A percentile compares a stretch with the other conserved stretches of the same genome.
These are phyloP conservation scores for Neopipo cinnamomea DNA, from an alignment of 2,113 vertebrate species.

Conservation along the genomic window DNA sequence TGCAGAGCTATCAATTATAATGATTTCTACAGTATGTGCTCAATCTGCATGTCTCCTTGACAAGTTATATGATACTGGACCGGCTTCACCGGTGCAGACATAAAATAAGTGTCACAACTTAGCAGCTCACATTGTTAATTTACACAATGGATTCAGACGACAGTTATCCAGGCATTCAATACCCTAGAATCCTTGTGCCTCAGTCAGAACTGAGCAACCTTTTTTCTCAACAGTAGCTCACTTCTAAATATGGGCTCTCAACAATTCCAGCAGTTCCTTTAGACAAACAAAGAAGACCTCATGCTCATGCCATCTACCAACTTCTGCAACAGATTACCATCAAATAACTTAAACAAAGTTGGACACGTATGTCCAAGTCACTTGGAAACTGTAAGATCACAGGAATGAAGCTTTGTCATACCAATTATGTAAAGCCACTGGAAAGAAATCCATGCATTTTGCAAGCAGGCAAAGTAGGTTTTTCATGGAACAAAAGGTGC, in stretches of 20 bases:
- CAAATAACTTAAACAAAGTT: slow-evolving; percentile 65
- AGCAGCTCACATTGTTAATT: not conserved
- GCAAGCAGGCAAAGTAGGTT: slow-evolving; percentile 43
- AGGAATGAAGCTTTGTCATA: slow-evolving; percentile 67
- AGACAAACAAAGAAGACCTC: slow-evolving; percentile 41
- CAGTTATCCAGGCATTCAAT: slow-evolving; percentile 12
- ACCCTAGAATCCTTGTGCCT: not conserved
- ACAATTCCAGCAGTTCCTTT: slow-evolving; percentile 25
- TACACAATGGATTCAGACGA: slow-evolving; percentile 18
- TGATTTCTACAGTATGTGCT: slow-evolving; percentile 38
- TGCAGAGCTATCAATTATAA: not conserved
- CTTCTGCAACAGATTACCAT: slow-evolving; percentile 24
- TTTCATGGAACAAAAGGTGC: slow-evolving; percentile 67
- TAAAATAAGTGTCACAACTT: slow-evolving; percentile 8
- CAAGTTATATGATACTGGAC: not conserved
- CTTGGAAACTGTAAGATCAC: slow-evolving; percentile 64
- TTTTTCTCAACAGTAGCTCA: not conserved
- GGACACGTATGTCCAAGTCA: slow-evolving; percentile 63
- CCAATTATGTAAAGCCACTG: slow-evolving; percentile 65
- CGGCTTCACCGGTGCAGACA: not conserved
- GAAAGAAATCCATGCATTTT: slow-evolving; percentile 59
- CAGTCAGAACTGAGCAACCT: not conserved
- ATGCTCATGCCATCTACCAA: slow-evolving; percentile 23
- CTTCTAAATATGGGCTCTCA: not conserved
- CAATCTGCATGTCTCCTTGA: not conserved